A percentile compares a stretch with the other conserved stretches of the same genome.
These are phyloP conservation scores for Malurus melanocephalus DNA, from an alignment of 2,113 vertebrate species.

Conservation along the genomic window DNA sequence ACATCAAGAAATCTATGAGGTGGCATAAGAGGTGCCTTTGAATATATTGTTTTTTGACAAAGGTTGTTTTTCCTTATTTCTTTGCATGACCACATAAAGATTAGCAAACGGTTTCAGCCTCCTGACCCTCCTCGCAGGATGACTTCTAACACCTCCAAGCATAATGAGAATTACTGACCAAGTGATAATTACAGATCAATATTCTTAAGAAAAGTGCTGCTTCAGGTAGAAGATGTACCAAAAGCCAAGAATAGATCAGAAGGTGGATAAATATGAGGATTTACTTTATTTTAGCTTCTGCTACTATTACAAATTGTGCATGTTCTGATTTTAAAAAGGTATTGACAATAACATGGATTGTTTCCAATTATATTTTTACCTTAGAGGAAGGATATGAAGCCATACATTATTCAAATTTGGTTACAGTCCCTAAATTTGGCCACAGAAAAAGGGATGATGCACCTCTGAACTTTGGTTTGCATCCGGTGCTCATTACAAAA, in stretches of 20 bases:
- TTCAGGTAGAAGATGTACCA: not conserved
- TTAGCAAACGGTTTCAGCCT: not conserved
- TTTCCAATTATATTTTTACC: constrained; percentile 50
- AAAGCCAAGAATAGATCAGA: not conserved
- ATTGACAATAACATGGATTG: constrained; percentile 42
- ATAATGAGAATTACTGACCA: not conserved
- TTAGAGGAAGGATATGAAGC: constrained; percentile 49
- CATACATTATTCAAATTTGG: constrained; percentile 29
- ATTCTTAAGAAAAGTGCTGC: not conserved
- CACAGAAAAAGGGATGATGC: constrained; percentile 10
- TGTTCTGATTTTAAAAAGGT: constrained; percentile 1
- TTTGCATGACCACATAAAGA: not conserved
- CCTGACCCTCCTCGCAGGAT: not conserved
- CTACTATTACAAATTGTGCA: not conserved
- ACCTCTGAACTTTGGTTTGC: constrained; percentile 27
- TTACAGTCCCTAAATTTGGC: not conserved
- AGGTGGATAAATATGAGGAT: not conserved
- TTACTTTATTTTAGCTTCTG: not conserved
- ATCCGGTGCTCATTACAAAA: constrained; percentile 21
- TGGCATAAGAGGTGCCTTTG: not conserved
- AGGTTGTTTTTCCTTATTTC: not conserved
- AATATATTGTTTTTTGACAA: not conserved
- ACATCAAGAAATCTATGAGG: not conserved
- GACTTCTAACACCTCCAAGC: not conserved
- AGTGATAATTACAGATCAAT: constrained; percentile 26